phyloP scores from a whole-genome alignment of 2,888 invertebrate genomes.

The Callimorpha dominula region DNA sequence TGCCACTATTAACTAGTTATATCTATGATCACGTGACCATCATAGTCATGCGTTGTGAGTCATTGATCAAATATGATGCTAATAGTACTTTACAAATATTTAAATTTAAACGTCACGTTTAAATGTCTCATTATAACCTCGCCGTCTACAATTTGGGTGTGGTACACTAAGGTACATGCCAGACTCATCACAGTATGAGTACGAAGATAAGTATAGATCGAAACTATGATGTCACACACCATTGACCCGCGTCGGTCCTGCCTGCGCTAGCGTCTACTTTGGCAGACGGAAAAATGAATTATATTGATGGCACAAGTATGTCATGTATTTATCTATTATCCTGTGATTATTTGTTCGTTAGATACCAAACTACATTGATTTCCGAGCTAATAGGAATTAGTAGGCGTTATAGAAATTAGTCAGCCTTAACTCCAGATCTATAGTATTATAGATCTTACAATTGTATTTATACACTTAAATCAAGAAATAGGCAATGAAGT shows the following conservation, averaged over 20 bases:
- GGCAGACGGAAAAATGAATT: slow-evolving; percentile 38
- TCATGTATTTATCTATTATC: not conserved
- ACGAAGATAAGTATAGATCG: slow-evolving; percentile 56
- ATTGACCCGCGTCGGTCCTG: slow-evolving; percentile 70
- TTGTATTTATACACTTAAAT: too few species aligned
- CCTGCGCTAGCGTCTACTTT: slow-evolving; percentile 28
- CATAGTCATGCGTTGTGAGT: slow-evolving; percentile 3
- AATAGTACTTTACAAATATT: slow-evolving; percentile 11
- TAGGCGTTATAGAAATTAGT: too few species aligned
- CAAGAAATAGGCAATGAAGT: too few species aligned
- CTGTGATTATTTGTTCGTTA: not conserved
- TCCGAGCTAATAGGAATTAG: too few species aligned
- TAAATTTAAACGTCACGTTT: slow-evolving; percentile 21
- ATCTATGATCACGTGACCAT: not conserved
- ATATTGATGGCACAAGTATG: slow-evolving; percentile 14
- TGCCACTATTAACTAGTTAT: not conserved
- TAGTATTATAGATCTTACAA: too few species aligned
- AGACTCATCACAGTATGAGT: slow-evolving; percentile 50
- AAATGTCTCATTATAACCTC: slow-evolving; percentile 29
- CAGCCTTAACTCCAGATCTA: too few species aligned
- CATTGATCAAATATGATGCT: slow-evolving; percentile 5
- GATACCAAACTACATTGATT: not conserved
- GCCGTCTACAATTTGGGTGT: slow-evolving; percentile 58
- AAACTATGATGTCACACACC: slow-evolving; percentile 76
- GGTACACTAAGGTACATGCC: slow-evolving; percentile 60